Percentiles rank a stretch among this genome's conserved stretches.
Conservation (phyloP, 2,797 vertebrate genomes). For the Smutsia gigantea region DNA sequence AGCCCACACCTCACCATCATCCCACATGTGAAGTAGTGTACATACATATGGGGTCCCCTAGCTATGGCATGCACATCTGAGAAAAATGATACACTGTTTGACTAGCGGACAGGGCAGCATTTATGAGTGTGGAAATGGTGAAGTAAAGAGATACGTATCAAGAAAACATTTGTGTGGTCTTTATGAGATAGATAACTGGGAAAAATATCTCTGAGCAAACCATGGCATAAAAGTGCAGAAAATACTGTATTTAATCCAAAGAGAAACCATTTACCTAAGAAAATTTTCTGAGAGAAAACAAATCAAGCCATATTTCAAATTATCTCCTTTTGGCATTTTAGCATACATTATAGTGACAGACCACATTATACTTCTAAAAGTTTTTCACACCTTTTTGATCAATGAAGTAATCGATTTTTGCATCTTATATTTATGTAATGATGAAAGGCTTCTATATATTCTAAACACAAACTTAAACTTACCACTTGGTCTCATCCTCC, state of each 20-base stretch:
- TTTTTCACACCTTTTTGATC: background rate
- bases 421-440: background rate
- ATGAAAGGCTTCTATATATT: background rate
- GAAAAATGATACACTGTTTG: background rate
- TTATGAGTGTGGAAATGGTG: background rate
- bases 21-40: background rate
- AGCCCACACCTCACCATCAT: background rate
- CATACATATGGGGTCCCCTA: background rate
- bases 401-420: background rate
- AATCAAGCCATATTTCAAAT: constrained; percentile 10
- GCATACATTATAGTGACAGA: background rate
- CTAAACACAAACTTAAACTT: background rate
- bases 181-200: background rate
- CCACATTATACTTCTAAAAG: background rate
- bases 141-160: background rate
- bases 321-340: background rate
- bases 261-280: background rate
- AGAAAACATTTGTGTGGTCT: background rate
- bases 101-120: background rate
- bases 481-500: background rate
- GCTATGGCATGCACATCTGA: background rate
- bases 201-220: background rate
- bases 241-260: background rate
- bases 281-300: background rate
- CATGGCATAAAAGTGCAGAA: background rate